These are phyloP conservation scores for Myxocyprinus asiaticus DNA, from an alignment of 2,113 vertebrate species.

Conservation along the genomic window DNA sequence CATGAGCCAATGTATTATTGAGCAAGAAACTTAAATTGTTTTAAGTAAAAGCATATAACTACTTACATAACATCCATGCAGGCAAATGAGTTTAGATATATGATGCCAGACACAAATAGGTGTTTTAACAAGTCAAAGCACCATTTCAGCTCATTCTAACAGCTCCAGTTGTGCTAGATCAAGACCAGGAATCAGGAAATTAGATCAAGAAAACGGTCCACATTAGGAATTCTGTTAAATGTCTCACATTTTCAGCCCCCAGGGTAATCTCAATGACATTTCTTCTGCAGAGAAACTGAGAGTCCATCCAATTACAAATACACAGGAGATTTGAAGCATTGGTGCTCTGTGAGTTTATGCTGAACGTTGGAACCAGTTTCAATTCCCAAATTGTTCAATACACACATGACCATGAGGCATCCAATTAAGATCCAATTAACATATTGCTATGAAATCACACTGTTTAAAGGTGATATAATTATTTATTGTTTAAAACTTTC, in stretches of 20 bases:
- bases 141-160: not conserved
- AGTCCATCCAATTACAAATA: not conserved
- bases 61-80: no score
- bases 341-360: not conserved
- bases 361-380: not conserved
- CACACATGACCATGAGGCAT: not conserved
- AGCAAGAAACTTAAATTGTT: no score
- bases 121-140: not conserved
- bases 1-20: no score
- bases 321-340: not conserved
- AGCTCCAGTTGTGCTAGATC: not conserved
- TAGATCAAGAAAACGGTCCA: not conserved
- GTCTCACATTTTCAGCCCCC: not conserved
- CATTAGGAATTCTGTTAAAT: constrained; percentile 6
- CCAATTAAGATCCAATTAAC: not conserved
- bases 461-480: not conserved
- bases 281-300: constrained; percentile 4
- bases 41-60: no score
- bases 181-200: not conserved
- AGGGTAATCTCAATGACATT: not conserved
- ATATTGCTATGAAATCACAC: not conserved
- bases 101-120: no score
- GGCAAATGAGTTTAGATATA: no score
- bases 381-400: not conserved
- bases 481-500: no score